Base-by-base conservation (phyloP, 2,113 vertebrate genomes). In the Rhea americana region DNA sequence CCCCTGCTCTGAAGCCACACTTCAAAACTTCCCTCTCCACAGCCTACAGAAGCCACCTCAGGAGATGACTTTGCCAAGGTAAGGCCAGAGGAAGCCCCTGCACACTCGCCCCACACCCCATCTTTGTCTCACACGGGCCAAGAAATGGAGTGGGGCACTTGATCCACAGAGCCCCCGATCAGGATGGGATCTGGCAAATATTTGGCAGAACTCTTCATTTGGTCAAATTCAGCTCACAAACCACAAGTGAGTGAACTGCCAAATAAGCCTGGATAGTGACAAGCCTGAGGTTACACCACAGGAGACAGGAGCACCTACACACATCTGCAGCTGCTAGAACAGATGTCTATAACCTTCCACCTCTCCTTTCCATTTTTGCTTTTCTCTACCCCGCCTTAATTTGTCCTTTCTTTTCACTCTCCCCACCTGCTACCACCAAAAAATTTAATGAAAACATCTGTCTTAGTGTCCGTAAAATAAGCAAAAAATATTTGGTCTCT, bases 321-420 rank as follows among this genome's bases (percentile, higher is more conserved):
- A 4, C 10, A 37, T 0, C 7, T 26, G 63, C 20, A 50, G 55
- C 7, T 55, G 55, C 47, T 62, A 32, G 28, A 48, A 53, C 5
- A 17, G 61, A n/a, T 20, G 50, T 13, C 3, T 68, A 9, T 28
- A 62, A 22, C 1, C 0, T 2, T 19, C 24, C 1, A 1, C 13
- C 75, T 30, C 3, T 3, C 20, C 13, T 30, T 70, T 63, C 30
- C n/a, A n/a, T 43, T n/a, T 59, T 83, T 30, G 73, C 39, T 48
- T 70, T 67, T 73, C n/a, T 16, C 7, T 47, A 16, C n/a, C 13
- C 47, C 48, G 73, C 67, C 19, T 55, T 79, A 5, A 26, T 61
- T 41, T 67, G n/a, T 25, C 16, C 45, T 55, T 73, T 78, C 35
- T 35, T 28, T 30, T 28, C 1, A 1, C 1, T 2, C 55, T 45